Conservation (phyloP, 2,888 invertebrate genomes). For the Drosophila cyrtoloma region DNA sequence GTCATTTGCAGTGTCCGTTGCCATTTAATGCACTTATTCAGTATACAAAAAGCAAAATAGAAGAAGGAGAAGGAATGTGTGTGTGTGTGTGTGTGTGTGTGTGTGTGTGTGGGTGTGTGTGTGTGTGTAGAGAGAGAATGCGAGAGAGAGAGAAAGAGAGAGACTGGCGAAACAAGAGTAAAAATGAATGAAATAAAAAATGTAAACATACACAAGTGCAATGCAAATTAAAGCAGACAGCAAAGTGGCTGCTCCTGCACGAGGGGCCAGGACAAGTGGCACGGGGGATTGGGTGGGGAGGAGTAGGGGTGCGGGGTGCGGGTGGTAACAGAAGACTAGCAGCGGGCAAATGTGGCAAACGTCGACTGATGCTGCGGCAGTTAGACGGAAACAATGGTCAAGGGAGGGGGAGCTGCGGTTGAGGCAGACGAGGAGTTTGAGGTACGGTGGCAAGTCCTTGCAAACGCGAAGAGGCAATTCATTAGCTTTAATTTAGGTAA, state of each 20-base stretch:
- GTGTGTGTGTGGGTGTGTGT: background rate
- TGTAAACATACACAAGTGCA: slow-evolving; percentile 82
- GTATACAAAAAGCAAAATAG: slow-evolving; percentile 55
- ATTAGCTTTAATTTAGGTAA: slow-evolving; percentile 81
- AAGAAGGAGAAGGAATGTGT: slow-evolving; percentile 9
- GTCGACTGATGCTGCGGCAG: slow-evolving; percentile 50
- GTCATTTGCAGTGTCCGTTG: slow-evolving; percentile 72
- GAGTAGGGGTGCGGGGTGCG: background rate
- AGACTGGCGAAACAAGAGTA: slow-evolving; percentile 70
- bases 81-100: background rate
- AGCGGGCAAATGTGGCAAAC: slow-evolving; percentile 40
- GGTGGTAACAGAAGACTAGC: background rate
- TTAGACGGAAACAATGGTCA: slow-evolving; percentile 50
- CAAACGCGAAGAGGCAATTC: slow-evolving; percentile 76
- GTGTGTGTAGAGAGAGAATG: background rate
- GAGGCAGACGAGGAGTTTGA: background rate
- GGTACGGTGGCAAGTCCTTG: slow-evolving; percentile 53
- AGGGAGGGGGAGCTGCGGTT: background rate
- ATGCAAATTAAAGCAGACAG: slow-evolving; percentile 81
- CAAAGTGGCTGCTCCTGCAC: slow-evolving; percentile 73
- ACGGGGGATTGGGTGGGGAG: too few species aligned
- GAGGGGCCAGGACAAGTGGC: slow-evolving; percentile 13
- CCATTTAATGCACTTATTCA: slow-evolving; percentile 81
- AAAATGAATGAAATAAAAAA: slow-evolving; percentile 81
- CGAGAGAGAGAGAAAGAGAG: background rate